These are phyloP conservation scores for Galerucella pusilla DNA, from an alignment of 2,888 invertebrate species.

Conservation along the genomic window DNA sequence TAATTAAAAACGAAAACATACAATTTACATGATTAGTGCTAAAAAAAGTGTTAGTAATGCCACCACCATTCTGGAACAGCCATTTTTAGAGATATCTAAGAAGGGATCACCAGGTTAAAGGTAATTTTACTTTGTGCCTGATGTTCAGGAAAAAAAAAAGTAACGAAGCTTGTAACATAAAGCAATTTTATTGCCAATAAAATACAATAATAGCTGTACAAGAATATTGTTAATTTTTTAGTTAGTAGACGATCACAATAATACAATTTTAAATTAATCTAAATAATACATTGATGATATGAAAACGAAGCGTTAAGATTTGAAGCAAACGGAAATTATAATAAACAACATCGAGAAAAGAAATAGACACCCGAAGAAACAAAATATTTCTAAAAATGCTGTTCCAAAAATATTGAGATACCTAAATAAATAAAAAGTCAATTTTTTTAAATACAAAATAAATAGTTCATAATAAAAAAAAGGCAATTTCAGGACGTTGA, in stretches of 20 bases:
- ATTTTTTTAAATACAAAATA: neutral
- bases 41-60: slow-evolving; percentile 45
- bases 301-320: slow-evolving; percentile 32
- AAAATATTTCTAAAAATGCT: slow-evolving; percentile 61
- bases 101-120: slow-evolving; percentile 28
- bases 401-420: slow-evolving; percentile 55
- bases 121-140: slow-evolving; percentile 38
- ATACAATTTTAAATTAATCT: slow-evolving; percentile 47
- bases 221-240: slow-evolving; percentile 50
- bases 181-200: slow-evolving; percentile 65
- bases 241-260: slow-evolving; percentile 56
- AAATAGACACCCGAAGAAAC: slow-evolving; percentile 18
- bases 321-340: slow-evolving; percentile 27
- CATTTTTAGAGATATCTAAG: slow-evolving; percentile 61
- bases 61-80: slow-evolving; percentile 65
- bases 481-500: neutral
- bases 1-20: neutral
- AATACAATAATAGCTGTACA: slow-evolving; percentile 59
- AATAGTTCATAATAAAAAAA: neutral
- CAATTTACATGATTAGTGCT: slow-evolving; percentile 4
- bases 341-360: slow-evolving; percentile 17
- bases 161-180: slow-evolving; percentile 56
- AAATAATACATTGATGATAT: slow-evolving; percentile 34
- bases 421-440: slow-evolving; percentile 27
- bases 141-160: slow-evolving; percentile 52